Percentiles rank a stretch among this genome's conserved stretches.
These are phyloP conservation scores for Globodera ellingtonae DNA, from an alignment of 1,140 invertebrate genomes.

Conservation along the genomic window DNA sequence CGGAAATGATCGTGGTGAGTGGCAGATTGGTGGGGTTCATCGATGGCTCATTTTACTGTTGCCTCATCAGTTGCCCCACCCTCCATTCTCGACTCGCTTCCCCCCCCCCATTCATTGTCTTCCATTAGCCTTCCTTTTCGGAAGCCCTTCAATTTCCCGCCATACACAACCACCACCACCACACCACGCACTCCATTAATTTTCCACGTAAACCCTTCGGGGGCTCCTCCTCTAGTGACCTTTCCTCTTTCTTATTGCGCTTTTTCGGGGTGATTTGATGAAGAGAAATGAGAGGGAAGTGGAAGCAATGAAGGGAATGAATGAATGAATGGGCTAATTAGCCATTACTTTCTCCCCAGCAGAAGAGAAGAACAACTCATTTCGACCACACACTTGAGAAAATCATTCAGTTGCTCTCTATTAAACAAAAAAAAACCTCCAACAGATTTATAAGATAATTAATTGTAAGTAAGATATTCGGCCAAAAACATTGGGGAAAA, in stretches of 20 bases:
- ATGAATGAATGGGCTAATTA: neutral
- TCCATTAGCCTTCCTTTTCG: neutral
- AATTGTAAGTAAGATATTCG: neutral
- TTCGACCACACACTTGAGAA: neutral
- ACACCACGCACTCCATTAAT: neutral
- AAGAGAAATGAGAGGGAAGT: slow-evolving; percentile 12
- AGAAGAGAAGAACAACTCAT: neutral
- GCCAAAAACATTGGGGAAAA: neutral
- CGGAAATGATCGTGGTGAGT: slow-evolving; percentile 57
- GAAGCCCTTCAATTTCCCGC: neutral
- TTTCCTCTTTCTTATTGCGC: neutral
- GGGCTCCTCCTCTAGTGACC: neutral
- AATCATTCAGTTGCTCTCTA: neutral
- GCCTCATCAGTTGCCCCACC: neutral
- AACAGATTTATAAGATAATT: neutral
- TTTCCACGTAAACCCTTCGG: neutral
- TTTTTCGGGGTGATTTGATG: slow-evolving; percentile 10
- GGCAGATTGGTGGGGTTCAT: neutral
- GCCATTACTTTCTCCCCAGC: neutral
- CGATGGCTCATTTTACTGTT: neutral
- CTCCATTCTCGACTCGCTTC: neutral
- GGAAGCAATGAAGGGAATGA: neutral
- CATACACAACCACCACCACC: neutral
- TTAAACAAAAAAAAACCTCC: no score
- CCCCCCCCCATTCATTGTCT: neutral